phyloP scores from a whole-genome alignment of 2,113 vertebrate genomes.

The Prunella himalayana region DNA sequence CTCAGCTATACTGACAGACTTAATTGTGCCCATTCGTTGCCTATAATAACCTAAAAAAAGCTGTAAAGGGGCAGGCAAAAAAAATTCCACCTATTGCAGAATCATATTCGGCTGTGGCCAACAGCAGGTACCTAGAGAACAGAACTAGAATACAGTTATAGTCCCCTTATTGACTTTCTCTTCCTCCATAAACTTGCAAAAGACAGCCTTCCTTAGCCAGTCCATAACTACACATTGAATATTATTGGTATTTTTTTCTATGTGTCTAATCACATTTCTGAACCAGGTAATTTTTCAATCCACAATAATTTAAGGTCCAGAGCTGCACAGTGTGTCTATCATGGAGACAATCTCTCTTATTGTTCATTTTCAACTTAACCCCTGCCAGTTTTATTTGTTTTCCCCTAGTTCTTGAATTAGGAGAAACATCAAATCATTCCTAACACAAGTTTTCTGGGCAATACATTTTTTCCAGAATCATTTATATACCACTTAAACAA shows the following conservation, averaged over 20 bases:
- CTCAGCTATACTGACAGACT: not conserved
- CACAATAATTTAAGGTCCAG: not conserved
- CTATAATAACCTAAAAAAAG: not conserved
- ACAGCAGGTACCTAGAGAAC: not conserved
- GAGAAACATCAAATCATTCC: not conserved
- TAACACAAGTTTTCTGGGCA: not conserved
- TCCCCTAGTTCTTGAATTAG: not conserved
- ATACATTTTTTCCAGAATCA: not conserved
- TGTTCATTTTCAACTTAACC: not conserved
- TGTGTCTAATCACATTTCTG: not conserved
- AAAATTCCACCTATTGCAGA: not conserved
- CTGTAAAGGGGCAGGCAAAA: not conserved
- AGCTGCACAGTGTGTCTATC: not conserved
- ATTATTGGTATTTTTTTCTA: not conserved
- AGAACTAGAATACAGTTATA: not conserved
- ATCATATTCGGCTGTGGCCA: fast-evolving
- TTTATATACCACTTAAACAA: not conserved
- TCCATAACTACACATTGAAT: not conserved
- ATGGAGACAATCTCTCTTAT: not conserved
- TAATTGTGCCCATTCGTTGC: not conserved
- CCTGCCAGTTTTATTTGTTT: not conserved
- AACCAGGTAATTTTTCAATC: not conserved
- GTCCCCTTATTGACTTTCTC: not conserved
- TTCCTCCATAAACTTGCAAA: not conserved
- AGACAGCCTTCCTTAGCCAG: not conserved